Evolutionary conservation across 2,888 invertebrate species (phyloP), one percentile per base, ranked within the genome.

Genomic region (Agrotis segetum): DNA sequence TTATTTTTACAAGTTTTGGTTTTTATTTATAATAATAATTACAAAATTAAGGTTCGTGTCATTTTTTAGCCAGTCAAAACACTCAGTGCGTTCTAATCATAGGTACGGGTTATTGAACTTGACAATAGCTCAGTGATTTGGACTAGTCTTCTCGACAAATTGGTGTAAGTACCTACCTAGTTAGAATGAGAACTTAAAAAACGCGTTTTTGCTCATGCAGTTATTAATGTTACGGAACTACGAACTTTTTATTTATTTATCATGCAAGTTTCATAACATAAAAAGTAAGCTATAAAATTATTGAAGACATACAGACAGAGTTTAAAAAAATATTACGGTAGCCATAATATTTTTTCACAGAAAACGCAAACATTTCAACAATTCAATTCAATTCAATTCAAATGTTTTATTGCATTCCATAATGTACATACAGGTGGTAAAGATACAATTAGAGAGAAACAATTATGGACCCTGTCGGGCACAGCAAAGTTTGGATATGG

Each of bases 21-120:
- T 34, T 34, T 7, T 52, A 52, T 29, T 17, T 19, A 17, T 0
- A 40, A 11, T 16, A 13, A 40, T 40, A 40, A 40, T 40, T 7
- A 52, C 29, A 29, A 17, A 70, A 70, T 29, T 50, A 17, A 24
- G 0, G 34, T 75, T 55, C 24, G 40, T 55, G 40, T 24, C 40
- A 75, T 84, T 82, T 79, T 69, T 64, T 81, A 76, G 72, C 79
- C 84, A 85, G 83, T 40, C 40, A 40, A 86, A 88, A 81, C 83
- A 85, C 71, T 75, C 74, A 83, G 84, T 78, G 81, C 79, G 88
- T 86, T 87, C 87, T 87, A 85, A 85, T 87, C 80, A 86, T 84
- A 85, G 83, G 84, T 80, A 74, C 74, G 83, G 90, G 88, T 89
- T 88, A 86, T 87, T 90, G 92, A 91, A 90, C 92, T 89, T 83